Base-by-base conservation (phyloP, 2,113 vertebrate genomes). In the Phoenicopterus ruber region DNA sequence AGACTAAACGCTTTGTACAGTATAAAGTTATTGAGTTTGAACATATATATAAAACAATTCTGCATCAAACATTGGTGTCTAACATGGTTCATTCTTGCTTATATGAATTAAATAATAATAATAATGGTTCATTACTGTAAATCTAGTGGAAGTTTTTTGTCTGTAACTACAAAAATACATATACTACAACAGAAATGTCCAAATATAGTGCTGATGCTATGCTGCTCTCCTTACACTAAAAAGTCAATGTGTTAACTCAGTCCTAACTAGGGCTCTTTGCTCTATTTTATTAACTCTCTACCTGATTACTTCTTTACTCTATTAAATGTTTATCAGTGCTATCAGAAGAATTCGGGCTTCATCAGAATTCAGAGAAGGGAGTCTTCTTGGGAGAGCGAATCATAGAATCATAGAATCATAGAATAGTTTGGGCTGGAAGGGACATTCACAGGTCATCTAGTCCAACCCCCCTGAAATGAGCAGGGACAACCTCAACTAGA, bases 1-100 rank as follows among this genome's bases (percentile, higher is more conserved):
- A 77, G n/a, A 73, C 18, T 70, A 72, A 86, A 40, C 16, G 58
- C 6, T 72, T 42, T 13, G 10, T 46, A 47, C 0, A 0, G 5
- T 58, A 47, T 20, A 55, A 54, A 50, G 38, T 66, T 83, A 55
- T 32, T 70, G 52, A 66, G 26, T 67, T 90, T 81, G 9, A 86
- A 74, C 10, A 86, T 5, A 88, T 62, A 47, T 73, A 40, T 6
- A 66, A 86, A 74, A 49, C 2, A 83, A 49, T 36, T 73, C 28
- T 73, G 3, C 24, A 66, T 32, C 10, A 69, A 74, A 90, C 86
- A 55, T 6, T 90, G 13, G 3, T 58, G 19, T 83, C 28, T 59
- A 71, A 28, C 9, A 34, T 18, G 5, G 3, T 50, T 82, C 17
- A 69, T 76, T 88, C 46, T 65, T 72, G 6, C 19, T 76, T 82